Evolutionary conservation across 2,113 vertebrate species (phyloP), one percentile per base, ranked within the genome.

Genomic region (Ranitomeya variabilis): DNA sequence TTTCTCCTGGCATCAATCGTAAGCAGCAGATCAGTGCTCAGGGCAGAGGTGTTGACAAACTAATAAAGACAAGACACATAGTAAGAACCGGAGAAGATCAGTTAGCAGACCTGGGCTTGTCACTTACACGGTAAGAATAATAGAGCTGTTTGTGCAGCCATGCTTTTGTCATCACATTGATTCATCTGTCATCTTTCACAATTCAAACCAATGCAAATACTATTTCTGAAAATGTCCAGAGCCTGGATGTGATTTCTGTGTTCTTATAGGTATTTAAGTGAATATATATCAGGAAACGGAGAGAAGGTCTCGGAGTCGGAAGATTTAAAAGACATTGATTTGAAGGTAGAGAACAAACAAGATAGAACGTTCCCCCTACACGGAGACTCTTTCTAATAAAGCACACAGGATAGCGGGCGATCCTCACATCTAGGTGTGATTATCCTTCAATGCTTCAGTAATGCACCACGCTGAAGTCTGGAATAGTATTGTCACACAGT

Each of bases 131-230:
- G 66, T 74, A 60, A 74, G 66, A 83, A 74, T 74, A 74, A 73
- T 83, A 55, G 37, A 74, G 80, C 37, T 74, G 86, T 82, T 51
- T 82, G 86, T 82, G 86, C 80, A 88, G 86, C 23, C 86, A 81
- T 21, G 86, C 78, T 54, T 81, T 71, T 73, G 54, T 74, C 52
- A 82, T 82, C 64, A 37, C 77, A 71, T 52, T 69, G 86, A 83
- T 82, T 88, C 57, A 51, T 83, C 54, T 83, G 86, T 83, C 86
- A 88, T 74, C 54, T 74, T 52, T 73, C 79, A 62, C 74, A 60
- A 74, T 81, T 81, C 78, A 81, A 60, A 81, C 64, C 66, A 52
- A 82, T 74, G 52, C 79, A 82, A 88, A 82, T 82, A 1, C 31
- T 55, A 19, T 88, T 76, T 82, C 62, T 88, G 66, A 87, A 71